phyloP scores from a whole-genome alignment of 2,113 vertebrate species.

The Pipra filicauda region DNA sequence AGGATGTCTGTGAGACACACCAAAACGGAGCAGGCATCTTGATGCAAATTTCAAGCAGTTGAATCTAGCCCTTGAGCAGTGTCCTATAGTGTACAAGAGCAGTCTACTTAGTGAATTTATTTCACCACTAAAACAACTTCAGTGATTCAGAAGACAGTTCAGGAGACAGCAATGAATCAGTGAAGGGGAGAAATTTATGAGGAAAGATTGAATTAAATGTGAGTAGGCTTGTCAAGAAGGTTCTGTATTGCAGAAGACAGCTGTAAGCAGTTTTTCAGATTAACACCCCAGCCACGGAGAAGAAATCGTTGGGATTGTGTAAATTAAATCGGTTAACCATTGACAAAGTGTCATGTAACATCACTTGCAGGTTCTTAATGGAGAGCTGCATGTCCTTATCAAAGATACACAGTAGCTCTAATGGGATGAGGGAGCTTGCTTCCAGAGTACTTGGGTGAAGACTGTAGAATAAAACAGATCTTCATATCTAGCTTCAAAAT shows the following conservation, averaged over 20 bases:
- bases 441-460: not conserved
- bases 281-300: not conserved
- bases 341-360: not conserved
- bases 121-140: not conserved
- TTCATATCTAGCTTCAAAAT: not conserved
- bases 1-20: not conserved
- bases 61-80: not conserved
- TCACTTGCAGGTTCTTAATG: not conserved
- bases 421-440: not conserved
- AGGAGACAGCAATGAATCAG: not conserved
- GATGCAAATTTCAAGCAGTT: not conserved
- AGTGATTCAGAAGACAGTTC: not conserved
- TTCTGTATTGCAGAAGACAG: not conserved
- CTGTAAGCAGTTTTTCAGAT: not conserved
- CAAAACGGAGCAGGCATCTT: not conserved
- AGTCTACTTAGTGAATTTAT: not conserved
- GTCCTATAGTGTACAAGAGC: not conserved
- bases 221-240: not conserved
- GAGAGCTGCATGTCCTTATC: not conserved
- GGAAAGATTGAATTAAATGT: not conserved
- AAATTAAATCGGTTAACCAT: not conserved
- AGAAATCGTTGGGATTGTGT: not conserved
- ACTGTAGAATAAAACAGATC: not conserved
- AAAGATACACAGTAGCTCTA: not conserved
- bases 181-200: not conserved